A percentile compares a stretch with the other conserved stretches of the same genome.
Evolutionary conservation across 1,140 invertebrate genomes (phyloP).

Genomic region (Riptortus pedestris): DNA sequence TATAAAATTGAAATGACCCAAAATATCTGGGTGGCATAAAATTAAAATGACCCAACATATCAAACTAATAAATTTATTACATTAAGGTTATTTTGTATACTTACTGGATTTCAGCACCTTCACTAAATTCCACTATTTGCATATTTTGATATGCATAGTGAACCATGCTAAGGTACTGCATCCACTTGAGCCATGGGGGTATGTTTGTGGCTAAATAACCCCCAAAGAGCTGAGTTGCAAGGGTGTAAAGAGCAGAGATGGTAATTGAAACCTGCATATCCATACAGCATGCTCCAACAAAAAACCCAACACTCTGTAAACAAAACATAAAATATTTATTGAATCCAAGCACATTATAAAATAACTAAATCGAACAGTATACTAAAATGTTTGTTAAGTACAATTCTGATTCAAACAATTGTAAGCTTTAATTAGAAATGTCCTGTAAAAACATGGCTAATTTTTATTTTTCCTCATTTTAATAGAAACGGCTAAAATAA

Average conservation of each 20-base stretch:
- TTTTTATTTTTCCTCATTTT: too few relatives aligned
- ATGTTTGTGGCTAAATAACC: constrained; percentile 71
- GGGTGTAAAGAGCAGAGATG: constrained; percentile 65
- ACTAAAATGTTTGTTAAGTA: too few relatives aligned
- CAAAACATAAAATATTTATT: too few relatives aligned
- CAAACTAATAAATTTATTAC: too few relatives aligned
- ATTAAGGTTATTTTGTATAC: too few relatives aligned
- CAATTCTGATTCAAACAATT: too few relatives aligned
- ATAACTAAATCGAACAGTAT: neutral
- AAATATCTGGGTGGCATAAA: too few relatives aligned
- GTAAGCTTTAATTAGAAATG: too few relatives aligned
- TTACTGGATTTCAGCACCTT: constrained; percentile 59
- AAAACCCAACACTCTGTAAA: constrained; percentile 66
- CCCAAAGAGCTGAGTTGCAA: constrained; percentile 70
- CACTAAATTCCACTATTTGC: constrained; percentile 71
- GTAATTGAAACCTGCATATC: constrained; percentile 73
- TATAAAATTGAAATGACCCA: too few relatives aligned
- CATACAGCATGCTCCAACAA: constrained; percentile 69
- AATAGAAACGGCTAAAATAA: too few relatives aligned
- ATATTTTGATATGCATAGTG: constrained; percentile 79
- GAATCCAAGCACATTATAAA: constrained; percentile 13
- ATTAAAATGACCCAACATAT: too few relatives aligned
- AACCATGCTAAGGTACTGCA: constrained; percentile 66
- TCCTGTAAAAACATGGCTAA: too few relatives aligned
- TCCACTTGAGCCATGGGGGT: constrained; percentile 67